Evolutionary conservation across 2,797 vertebrate species (phyloP), one percentile per base, ranked within the genome.

Genomic region (Dicrostonyx torquatus): DNA sequence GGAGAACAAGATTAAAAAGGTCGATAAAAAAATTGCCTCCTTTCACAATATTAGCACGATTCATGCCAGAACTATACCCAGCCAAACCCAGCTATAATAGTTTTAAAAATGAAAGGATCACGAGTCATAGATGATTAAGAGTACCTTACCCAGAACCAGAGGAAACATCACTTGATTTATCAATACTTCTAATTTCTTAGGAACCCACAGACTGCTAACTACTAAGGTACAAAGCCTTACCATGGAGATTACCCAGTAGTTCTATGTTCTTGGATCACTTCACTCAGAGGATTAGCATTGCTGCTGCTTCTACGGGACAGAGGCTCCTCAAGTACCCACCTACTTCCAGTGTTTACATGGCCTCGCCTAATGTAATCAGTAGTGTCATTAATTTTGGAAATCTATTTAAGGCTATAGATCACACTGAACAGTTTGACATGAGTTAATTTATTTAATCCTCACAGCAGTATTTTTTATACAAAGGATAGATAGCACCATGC

Each of bases 41-140:
- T 85, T 89, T 96, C n/a, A 68, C 87, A 87, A 97, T 83, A 88
- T 88, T 95, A 95, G 78, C 43, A 89, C 97, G 82, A 97, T 84
- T 94, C 89, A 90, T 86, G 29, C 17, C 34, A 34, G 87, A 72
- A 90, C 45, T 77, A 89, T 13, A 90, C 37, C 60, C 60, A 91
- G 88, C n/a, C 76, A 96, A 96, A 58, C 45, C 53, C 34, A 18
- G 29, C n/a, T 93, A 77, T 78, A 83, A 93, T 53, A 64, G 45
- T 64, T 94, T 68, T 24, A 22, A 66, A 72, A 92, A 73, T 58
- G 73, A 94, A 94, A 91, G 83, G 45, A 86, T 92, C 73, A 90
- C 76, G 29, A 83, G 62, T 88, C 77, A 73, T 26, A 48, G 94
- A 68, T 60, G 76, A 73, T 90, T 93, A 94, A 72, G 95, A 88